Percentiles rank a stretch among this genome's conserved stretches.
phyloP scores from a whole-genome alignment of 2,888 invertebrate genomes.

The Coelinius sp. region DNA sequence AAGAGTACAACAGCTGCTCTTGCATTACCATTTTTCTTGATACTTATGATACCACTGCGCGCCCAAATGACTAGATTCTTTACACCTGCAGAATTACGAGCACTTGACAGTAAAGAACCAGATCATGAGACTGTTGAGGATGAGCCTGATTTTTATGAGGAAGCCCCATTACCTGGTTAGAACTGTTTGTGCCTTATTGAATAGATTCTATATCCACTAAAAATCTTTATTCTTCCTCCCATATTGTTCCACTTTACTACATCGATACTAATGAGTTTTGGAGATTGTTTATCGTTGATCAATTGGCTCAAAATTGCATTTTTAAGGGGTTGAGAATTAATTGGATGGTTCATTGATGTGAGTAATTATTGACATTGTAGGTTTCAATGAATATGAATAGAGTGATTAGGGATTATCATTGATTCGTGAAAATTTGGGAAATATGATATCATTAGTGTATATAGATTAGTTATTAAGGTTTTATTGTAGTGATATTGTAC shows the following conservation, averaged over 20 bases:
- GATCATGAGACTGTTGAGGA: constrained; percentile 84
- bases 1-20: constrained; percentile 92
- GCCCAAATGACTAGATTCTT: constrained; percentile 82
- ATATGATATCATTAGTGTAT: constrained; percentile 15
- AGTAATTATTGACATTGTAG: constrained; percentile 2
- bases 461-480: neutral
- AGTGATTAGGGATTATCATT: neutral
- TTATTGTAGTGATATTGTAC: constrained; percentile 1
- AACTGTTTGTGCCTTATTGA: constrained; percentile 62
- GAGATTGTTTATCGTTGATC: neutral
- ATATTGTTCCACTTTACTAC: neutral
- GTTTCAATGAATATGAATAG: constrained; percentile 14
- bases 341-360: neutral
- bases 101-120: constrained; percentile 88
- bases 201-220: neutral
- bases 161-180: constrained; percentile 88
- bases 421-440: neutral
- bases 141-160: constrained; percentile 95
- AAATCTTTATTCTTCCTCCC: constrained; percentile 2
- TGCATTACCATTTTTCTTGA: constrained; percentile 94
- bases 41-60: constrained; percentile 91
- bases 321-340: neutral
- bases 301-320: constrained; percentile 4
- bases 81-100: constrained; percentile 85
- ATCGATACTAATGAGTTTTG: neutral